A percentile compares a stretch with the other conserved stretches of the same genome.
phyloP scores from a whole-genome alignment of 2,888 invertebrate genomes.

The Scaptodrosophila latifasciaeformis region DNA sequence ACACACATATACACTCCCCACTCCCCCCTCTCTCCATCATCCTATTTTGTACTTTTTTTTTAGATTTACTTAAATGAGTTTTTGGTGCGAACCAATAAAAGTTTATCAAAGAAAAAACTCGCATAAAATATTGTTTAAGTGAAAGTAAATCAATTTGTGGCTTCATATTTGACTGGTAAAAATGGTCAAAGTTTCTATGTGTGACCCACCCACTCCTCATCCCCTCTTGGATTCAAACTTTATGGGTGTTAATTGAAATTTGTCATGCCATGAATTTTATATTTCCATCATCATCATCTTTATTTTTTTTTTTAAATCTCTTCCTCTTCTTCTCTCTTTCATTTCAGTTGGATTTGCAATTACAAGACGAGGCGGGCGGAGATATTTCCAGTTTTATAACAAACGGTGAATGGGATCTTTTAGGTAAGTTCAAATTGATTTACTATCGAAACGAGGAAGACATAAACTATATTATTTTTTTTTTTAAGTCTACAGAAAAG shows the following conservation, averaged over 20 bases:
- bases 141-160: conserved; percentile 41
- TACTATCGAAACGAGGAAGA: too few relatives aligned
- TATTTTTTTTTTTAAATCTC: background rate
- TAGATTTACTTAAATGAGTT: conserved; percentile 9
- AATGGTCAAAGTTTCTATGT: too few relatives aligned
- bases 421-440: conserved; percentile 83
- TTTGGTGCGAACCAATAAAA: conserved; percentile 28
- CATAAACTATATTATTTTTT: background rate
- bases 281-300: background rate
- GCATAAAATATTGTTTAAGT: conserved; percentile 52
- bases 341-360: conserved; percentile 91
- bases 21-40: too few relatives aligned
- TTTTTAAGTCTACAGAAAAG: too few relatives aligned
- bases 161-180: background rate
- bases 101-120: conserved; percentile 43
- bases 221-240: too few relatives aligned
- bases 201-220: too few relatives aligned
- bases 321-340: conserved; percentile 27
- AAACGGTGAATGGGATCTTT: conserved; percentile 99
- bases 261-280: conserved; percentile 1
- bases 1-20: too few relatives aligned
- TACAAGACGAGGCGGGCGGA: conserved; percentile 93
- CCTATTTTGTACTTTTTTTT: too few relatives aligned
- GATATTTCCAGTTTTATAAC: conserved; percentile 98
- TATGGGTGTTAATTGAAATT: too few relatives aligned